Percentiles rank a stretch among this genome's conserved stretches.
Conservation (phyloP, 2,797 vertebrate genomes). For the Cyclopterus lumpus region DNA sequence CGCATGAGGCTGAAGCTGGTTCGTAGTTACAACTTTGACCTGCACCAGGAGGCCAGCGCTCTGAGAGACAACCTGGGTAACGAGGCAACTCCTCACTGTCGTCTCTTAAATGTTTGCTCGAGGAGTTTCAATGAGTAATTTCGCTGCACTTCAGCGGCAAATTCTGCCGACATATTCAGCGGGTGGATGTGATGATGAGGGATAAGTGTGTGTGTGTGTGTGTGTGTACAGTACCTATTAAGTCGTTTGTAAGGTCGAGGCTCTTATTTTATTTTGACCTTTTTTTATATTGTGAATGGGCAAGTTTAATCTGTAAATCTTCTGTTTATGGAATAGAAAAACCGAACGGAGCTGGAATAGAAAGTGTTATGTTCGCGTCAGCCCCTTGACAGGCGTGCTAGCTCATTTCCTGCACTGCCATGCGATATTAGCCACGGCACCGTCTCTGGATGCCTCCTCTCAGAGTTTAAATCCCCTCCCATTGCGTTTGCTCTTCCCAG, state of each 20-base stretch:
- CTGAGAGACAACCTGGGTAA: constrained; percentile 96
- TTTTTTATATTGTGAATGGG: neutral
- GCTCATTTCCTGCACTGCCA: constrained; percentile 1
- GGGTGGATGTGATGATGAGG: neutral
- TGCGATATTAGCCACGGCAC: neutral
- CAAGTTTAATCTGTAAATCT: neutral
- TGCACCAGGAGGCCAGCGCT: constrained; percentile 93
- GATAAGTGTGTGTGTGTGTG: neutral
- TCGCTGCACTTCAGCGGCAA: neutral
- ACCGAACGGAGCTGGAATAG: neutral
- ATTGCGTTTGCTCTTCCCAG: constrained; percentile 70
- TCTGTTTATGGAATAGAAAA: neutral
- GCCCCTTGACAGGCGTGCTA: neutral
- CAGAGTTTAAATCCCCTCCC: constrained; percentile 2
- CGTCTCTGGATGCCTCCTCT: neutral
- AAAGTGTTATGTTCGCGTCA: neutral
- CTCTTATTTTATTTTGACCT: neutral
- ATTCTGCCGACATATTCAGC: neutral
- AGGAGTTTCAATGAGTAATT: neutral
- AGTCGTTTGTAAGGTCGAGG: neutral
- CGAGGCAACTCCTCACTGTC: neutral
- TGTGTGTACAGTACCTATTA: constrained; percentile 3
- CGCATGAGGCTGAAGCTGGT: constrained; percentile 96
- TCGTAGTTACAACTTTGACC: constrained; percentile 91
- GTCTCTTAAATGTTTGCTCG: neutral